Evolutionary conservation across 2,113 vertebrate species (phyloP).

Genomic region (Cyanocitta stelleri): DNA sequence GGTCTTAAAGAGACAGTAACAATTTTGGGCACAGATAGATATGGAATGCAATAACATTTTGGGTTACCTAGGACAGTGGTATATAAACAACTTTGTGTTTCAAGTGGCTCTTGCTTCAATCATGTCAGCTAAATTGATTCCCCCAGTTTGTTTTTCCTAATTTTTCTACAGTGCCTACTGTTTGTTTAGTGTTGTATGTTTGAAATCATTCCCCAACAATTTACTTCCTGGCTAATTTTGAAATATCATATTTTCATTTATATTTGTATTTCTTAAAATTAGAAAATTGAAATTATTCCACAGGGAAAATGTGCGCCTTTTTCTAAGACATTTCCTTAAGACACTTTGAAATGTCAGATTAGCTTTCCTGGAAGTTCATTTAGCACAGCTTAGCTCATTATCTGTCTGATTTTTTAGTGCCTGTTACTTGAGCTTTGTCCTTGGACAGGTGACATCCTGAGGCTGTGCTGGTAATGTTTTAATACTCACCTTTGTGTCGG

Average conservation of each 20-base stretch:
- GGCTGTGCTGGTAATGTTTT: not conserved
- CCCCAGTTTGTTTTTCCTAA: not conserved
- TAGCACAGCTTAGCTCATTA: not conserved
- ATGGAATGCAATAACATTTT: not conserved
- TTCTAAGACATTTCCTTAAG: not conserved
- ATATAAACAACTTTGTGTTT: not conserved
- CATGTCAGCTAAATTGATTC: not conserved
- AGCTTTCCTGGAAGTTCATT: not conserved
- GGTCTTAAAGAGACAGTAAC: not conserved
- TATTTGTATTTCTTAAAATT: not conserved
- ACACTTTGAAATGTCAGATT: not conserved
- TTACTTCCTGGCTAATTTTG: not conserved
- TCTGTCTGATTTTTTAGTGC: not conserved
- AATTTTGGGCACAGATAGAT: not conserved
- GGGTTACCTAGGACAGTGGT: not conserved
- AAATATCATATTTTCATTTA: not conserved
- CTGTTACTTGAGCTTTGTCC: not conserved
- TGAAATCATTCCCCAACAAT: not conserved
- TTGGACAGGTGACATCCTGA: not conserved
- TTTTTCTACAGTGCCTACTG: not conserved
- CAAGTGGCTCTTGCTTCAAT: not conserved
- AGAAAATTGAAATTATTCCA: not conserved
- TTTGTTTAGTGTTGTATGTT: not conserved
- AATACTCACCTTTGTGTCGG: not conserved
- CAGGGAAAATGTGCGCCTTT: not conserved